Evolutionary conservation across 1,140 invertebrate species (phyloP).

Genomic region (Temnothorax nylanderi): DNA sequence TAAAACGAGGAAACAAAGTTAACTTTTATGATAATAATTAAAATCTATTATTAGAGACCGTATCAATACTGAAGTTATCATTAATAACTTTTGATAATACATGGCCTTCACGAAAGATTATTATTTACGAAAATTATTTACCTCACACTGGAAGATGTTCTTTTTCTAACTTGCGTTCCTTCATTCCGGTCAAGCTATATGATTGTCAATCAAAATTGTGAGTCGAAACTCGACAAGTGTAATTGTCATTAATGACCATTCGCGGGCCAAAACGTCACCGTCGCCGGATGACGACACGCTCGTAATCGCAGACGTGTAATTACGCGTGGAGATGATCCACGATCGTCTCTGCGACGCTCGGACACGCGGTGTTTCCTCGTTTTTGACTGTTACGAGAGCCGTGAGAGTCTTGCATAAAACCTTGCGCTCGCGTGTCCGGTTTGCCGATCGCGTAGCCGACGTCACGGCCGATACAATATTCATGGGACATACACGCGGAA

Average conservation of each 20-base stretch:
- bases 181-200: not conserved
- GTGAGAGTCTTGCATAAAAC: conserved; percentile 5
- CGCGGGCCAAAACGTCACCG: too few relatives aligned
- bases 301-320: not conserved
- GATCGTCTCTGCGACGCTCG: not conserved
- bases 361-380: conserved; percentile 10
- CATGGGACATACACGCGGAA: conserved; percentile 1
- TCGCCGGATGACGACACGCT: not conserved
- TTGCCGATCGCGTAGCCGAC: not conserved
- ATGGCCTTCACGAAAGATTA: not conserved
- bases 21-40: not conserved
- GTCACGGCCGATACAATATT: conserved; percentile 11
- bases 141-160: not conserved
- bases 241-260: conserved; percentile 37
- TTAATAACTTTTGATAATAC: not conserved
- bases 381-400: conserved; percentile 7
- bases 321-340: not conserved
- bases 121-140: not conserved
- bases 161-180: not conserved
- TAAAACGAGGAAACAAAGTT: not conserved
- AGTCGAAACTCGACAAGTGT: not conserved
- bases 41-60: not conserved
- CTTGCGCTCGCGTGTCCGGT: not conserved
- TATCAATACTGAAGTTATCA: not conserved
- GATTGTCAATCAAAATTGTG: conserved; percentile 10